These are phyloP conservation scores for Anseranas semipalmata DNA, from an alignment of 2,113 vertebrate genomes.

Conservation along the genomic window DNA sequence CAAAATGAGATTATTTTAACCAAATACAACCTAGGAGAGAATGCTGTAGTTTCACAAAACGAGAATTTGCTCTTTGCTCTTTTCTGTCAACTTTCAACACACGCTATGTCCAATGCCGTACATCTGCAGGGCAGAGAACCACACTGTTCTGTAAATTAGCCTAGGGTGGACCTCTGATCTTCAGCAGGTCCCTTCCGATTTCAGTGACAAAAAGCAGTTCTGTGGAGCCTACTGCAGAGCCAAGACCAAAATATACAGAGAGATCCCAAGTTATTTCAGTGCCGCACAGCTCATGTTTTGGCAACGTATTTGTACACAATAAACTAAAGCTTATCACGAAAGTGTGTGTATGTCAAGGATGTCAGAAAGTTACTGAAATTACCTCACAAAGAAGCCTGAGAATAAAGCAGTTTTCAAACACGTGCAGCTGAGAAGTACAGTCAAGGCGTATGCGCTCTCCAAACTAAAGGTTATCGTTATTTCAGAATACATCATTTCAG, in stretches of 20 bases:
- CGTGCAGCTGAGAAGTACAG: fast-evolving
- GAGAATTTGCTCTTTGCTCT: not conserved
- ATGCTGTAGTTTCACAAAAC: not conserved
- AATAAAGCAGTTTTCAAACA: fast-evolving
- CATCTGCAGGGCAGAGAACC: not conserved
- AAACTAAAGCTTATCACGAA: not conserved
- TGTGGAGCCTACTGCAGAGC: not conserved
- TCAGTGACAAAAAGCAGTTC: too few species aligned
- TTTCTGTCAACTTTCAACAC: not conserved
- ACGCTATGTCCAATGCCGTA: fast-evolving
- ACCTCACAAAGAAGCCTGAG: not conserved
- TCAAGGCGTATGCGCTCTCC: fast-evolving
- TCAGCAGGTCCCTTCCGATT: fast-evolving
- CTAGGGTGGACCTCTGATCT: too few species aligned
- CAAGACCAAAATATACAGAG: fast-evolving
- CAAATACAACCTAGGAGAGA: not conserved
- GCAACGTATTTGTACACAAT: not conserved
- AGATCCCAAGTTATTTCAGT: not conserved
- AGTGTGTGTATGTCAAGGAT: not conserved
- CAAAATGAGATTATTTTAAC: not conserved
- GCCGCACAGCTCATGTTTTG: not conserved
- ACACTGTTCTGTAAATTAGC: fast-evolving
- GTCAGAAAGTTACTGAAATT: not conserved
- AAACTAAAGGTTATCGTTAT: fast-evolving
- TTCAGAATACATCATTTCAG: fast-evolving